Percentiles rank a stretch among this genome's conserved stretches.
These are phyloP conservation scores for Xyrichtys novacula DNA, from an alignment of 2,797 vertebrate genomes.

Conservation along the genomic window DNA sequence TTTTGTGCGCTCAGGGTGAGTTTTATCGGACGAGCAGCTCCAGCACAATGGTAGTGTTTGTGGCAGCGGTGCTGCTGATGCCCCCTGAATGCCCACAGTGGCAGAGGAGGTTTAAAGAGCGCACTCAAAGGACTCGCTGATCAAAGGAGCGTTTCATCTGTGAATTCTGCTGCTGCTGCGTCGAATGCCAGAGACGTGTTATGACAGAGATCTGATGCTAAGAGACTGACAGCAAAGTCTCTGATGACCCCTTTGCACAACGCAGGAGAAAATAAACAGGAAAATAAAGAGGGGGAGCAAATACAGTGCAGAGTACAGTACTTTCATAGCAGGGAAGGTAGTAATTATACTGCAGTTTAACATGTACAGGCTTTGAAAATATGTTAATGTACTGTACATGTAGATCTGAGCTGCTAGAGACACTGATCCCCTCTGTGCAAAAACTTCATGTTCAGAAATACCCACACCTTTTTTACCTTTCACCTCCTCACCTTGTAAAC, in stretches of 20 bases:
- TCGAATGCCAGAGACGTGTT: slow-evolving; percentile 64
- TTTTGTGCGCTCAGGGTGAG: slow-evolving; percentile 32
- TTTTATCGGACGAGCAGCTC: slow-evolving; percentile 35
- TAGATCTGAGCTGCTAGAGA: background rate
- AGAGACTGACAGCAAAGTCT: slow-evolving; percentile 69
- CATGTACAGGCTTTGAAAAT: background rate
- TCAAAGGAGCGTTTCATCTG: slow-evolving; percentile 81
- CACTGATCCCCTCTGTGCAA: background rate
- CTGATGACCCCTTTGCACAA: slow-evolving; percentile 56
- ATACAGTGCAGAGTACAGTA: slow-evolving; percentile 17
- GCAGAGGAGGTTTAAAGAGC: slow-evolving; percentile 70
- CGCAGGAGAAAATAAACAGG: slow-evolving; percentile 50
- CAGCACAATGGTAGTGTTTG: slow-evolving; percentile 67
- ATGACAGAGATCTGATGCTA: slow-evolving; percentile 71
- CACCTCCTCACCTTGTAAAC: background rate
- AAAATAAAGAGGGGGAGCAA: slow-evolving; percentile 42
- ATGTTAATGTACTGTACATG: background rate
- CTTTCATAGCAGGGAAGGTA: background rate
- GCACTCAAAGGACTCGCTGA: slow-evolving; percentile 77
- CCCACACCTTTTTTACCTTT: background rate
- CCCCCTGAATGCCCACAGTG: slow-evolving; percentile 74
- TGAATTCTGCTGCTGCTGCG: slow-evolving; percentile 71
- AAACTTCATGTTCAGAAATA: background rate
- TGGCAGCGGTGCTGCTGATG: slow-evolving; percentile 59
- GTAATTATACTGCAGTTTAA: background rate